Evolutionary conservation across 1,140 invertebrate genomes (phyloP), one percentile per base, ranked within the genome.

Genomic region (Holotrichia oblita): DNA sequence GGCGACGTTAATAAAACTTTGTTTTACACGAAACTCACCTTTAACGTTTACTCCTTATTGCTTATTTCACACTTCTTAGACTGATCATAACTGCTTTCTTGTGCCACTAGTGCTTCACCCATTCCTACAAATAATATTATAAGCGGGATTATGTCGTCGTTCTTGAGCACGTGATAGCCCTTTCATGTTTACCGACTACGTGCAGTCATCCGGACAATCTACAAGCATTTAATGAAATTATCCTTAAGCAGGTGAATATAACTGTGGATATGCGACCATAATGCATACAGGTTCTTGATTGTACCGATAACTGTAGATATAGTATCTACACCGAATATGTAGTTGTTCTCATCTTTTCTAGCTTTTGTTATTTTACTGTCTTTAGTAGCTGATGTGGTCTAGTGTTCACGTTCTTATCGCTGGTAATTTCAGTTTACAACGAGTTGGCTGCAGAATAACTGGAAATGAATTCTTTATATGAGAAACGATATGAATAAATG

Each of bases 71-170:
- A 69, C 61, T 69, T 69, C 9, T 34, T 27, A 20, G 22, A 27
- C 20, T 22, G 61, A 7, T 24, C 22, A 69, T 27, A 27, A 20
- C 27, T 69, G 24, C 61, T 69, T 22, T 27, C 2, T 27, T 27
- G 61, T 22, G 22, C 27, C 61, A 22, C 61, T 27, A 69, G 48
- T 55, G 48, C 48, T 48, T 48, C 44, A 64, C 61, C 0, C 22
- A 55, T 55, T 17, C n/a, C n/a, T 17, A 55, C 61, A 69, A 69
- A 69, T 17, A 20, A 69, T 69, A 69, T 69, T 69, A 69, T 22
- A 17, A 34, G 10, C 22, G 8, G 61, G 17, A 22, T 69, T 69
- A 64, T 20, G 20, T 12, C 27, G 61, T 22, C 22, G 20, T 69
- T 27, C 9, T 22, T 27, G 61, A 69, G 10, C 61, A 34, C 27